Evolutionary conservation across 2,797 vertebrate genomes (phyloP), one percentile per base, ranked within the genome.

Genomic region (Craterocephalus amniculus): DNA sequence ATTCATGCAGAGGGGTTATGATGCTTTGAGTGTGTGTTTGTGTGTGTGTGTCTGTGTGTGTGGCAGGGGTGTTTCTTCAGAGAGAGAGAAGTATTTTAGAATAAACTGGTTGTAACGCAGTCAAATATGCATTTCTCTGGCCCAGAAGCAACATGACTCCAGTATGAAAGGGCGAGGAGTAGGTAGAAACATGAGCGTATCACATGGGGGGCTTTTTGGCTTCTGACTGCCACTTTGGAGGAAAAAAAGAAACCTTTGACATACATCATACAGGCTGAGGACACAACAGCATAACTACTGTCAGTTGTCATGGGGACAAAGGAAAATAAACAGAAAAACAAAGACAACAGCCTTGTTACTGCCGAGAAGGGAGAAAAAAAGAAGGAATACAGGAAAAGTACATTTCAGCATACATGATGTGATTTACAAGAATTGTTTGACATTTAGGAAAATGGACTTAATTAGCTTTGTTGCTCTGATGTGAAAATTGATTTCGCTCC

Each of bases 91-190:
- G 72, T 67, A 73, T 74, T 74, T 75, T 75, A 76, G 60, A 40
- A 67, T 62, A 83, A 84, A 79, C 76, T 18, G 60, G 63, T 80
- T 86, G 79, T 87, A 88, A 64, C 78, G 65, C 58, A 72, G 90
- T 88, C 81, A 89, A 89, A 86, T 87, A 86, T 86, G 83, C 72
- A 79, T 88, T 85, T 79, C 55, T 79, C 65, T 83, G 82, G 67
- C 83, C 81, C 85, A 85, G 83, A 79, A 79, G 80, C 89, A 81
- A 83, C 76, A 83, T 45, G 63, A 65, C 62, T 82, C 10, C 11
- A 71, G 81, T 83, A 78, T 86, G 84, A 87, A 81, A 84, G 75
- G 76, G 76, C 10, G 57, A 67, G 65, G 79, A 70, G 83, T 32
- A 71, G 72, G 81, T 66, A 73, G 76, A 70, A 86, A 68, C 79